phyloP scores from a whole-genome alignment of 2,113 vertebrate genomes.

The Nerophis ophidion region DNA sequence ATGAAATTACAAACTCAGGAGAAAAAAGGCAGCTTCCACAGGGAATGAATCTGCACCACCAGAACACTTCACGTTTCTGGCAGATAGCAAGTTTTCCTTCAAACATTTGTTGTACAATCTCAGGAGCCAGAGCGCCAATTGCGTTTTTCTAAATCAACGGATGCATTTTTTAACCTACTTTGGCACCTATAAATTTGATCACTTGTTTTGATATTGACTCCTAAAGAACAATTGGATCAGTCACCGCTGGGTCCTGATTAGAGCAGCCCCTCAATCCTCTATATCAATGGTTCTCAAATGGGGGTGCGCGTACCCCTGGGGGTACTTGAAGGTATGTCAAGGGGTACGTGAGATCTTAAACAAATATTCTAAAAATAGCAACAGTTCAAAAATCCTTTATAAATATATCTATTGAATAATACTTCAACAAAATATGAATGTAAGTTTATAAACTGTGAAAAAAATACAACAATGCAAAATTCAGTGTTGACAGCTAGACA shows the following conservation, averaged over 20 bases:
- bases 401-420: too few species aligned
- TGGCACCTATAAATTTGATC: slow-evolving; percentile 18
- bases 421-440: too few species aligned
- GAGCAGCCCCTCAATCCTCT: slow-evolving; percentile 35
- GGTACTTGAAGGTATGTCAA: too few species aligned
- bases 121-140: slow-evolving; percentile 11
- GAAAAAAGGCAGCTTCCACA: slow-evolving; percentile 6
- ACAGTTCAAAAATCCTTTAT: too few species aligned
- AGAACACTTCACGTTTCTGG: slow-evolving; percentile 41
- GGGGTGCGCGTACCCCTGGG: too few species aligned
- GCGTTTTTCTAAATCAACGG: slow-evolving; percentile 51
- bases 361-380: too few species aligned
- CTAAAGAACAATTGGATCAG: slow-evolving; percentile 40
- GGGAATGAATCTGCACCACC: slow-evolving; percentile 4
- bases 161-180: slow-evolving; percentile 34
- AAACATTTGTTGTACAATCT: slow-evolving; percentile 17
- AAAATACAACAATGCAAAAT: too few species aligned
- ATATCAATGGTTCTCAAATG: too few species aligned
- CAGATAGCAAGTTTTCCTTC: slow-evolving; percentile 35
- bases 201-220: slow-evolving; percentile 24
- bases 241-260: slow-evolving; percentile 51
- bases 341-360: too few species aligned
- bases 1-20: slow-evolving; percentile 4
- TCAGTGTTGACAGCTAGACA: too few species aligned
- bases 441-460: too few species aligned